Base-by-base conservation (phyloP, 2,888 invertebrate genomes). In the Taphrorychus bicolor region DNA sequence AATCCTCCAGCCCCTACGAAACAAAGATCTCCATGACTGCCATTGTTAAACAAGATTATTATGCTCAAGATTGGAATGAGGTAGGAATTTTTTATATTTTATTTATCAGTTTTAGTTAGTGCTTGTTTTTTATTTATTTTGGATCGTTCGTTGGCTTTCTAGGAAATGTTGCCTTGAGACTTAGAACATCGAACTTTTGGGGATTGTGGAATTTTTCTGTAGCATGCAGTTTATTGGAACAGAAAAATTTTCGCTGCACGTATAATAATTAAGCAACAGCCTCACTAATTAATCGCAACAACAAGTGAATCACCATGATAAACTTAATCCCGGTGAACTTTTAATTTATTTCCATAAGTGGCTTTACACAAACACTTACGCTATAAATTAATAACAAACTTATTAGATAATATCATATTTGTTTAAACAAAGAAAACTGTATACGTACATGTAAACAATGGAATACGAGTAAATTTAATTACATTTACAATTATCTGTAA, bases 401-500 rank as follows among this genome's bases (percentile, higher is more conserved):
- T 22, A 49, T 66, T 67, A 70, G 60, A 67, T 68, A 67, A 70
- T 49, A 64, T 63, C 56, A 66, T 49, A 63, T 48, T 63, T 58
- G 21, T 5, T 41, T 45, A 70, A 67, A 67, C 68, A 70, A 64
- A 67, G 67, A 64, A 66, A 63, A 67, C 77, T 76, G 71, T 76
- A 76, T 76, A 76, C 77, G 71, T 74, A 72, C 73, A 75, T 73
- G 70, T 75, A 75, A 76, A 79, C 78, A 79, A 79, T 77, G 76
- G 75, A 77, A 76, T 77, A 78, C 76, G 75, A 77, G 76, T 77
- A 78, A 79, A 77, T 75, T 76, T 77, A 79, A 80, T 79, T 79
- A 76, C 75, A 74, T 77, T 16, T 79, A 77, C 76, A 80, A 80
- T 80, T 81, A 80, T 78, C 79, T 79, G 75, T 73, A 75, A 78